phyloP scores from a whole-genome alignment of 2,888 invertebrate species.

The Leucophenga maculata region DNA sequence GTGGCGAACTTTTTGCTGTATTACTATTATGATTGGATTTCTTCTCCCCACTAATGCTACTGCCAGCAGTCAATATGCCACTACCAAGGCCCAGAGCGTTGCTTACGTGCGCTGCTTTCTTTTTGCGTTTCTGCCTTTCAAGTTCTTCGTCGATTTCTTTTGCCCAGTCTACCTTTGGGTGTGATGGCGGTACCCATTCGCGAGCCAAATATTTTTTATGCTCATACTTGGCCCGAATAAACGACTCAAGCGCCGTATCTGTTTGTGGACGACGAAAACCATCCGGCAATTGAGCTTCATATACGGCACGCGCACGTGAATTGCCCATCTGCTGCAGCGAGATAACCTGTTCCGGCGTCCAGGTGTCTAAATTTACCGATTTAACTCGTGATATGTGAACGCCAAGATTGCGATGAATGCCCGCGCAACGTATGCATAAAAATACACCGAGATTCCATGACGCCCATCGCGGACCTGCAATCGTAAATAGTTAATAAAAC shows the following conservation, averaged over 20 bases:
- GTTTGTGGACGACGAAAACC: slow-evolving; percentile 96
- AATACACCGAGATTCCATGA: slow-evolving; percentile 99
- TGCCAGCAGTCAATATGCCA: slow-evolving; percentile 42
- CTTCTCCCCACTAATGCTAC: slow-evolving; percentile 41
- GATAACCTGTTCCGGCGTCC: slow-evolving; percentile 98
- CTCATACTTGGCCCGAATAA: slow-evolving; percentile 98
- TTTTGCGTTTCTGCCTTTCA: slow-evolving; percentile 86
- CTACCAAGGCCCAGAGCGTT: slow-evolving; percentile 50
- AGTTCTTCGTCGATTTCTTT: slow-evolving; percentile 91
- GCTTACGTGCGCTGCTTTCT: slow-evolving; percentile 78
- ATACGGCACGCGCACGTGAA: slow-evolving; percentile 94
- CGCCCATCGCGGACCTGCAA: slow-evolving; percentile 96
- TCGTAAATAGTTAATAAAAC: not conserved
- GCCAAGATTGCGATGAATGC: slow-evolving; percentile 97
- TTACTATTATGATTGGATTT: slow-evolving; percentile 45
- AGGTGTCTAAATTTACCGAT: slow-evolving; percentile 97
- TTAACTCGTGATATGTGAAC: slow-evolving; percentile 99
- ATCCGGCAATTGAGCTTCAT: slow-evolving; percentile 97
- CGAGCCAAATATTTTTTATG: slow-evolving; percentile 98
- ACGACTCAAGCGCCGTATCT: slow-evolving; percentile 93
- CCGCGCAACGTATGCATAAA: slow-evolving; percentile 98
- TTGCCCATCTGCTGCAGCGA: slow-evolving; percentile 98
- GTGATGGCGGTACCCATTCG: slow-evolving; percentile 93
- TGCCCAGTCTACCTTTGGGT: slow-evolving; percentile 89
- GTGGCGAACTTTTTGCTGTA: slow-evolving; percentile 50